phyloP scores from a whole-genome alignment of 2,113 vertebrate species.

The Odontesthes bonariensis region DNA sequence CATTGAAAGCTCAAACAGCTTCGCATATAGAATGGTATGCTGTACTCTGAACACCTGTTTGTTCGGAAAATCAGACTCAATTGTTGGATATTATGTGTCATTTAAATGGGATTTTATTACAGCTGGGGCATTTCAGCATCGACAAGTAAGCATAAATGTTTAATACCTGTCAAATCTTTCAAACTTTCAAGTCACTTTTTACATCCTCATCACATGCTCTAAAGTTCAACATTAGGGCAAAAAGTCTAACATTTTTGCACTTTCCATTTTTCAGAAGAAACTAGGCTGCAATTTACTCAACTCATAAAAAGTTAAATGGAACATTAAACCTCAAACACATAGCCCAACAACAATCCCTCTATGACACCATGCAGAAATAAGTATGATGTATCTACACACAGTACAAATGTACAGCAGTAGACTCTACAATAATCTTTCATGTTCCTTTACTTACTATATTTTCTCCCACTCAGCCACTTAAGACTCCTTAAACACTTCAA shows the following conservation, averaged over 20 bases:
- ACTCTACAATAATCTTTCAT: constrained; percentile 24
- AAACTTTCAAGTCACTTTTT: too few relatives aligned
- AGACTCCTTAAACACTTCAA: constrained; percentile 54
- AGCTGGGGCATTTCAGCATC: too few relatives aligned
- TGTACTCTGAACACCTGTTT: too few relatives aligned
- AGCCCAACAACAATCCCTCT: neutral
- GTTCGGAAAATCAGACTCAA: too few relatives aligned
- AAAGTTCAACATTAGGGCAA: neutral
- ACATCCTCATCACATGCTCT: too few relatives aligned
- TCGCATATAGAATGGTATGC: too few relatives aligned
- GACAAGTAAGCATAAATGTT: too few relatives aligned
- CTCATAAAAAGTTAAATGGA: neutral
- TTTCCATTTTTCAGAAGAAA: neutral
- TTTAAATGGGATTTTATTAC: too few relatives aligned
- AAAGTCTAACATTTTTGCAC: neutral
- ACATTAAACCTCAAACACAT: constrained; percentile 8
- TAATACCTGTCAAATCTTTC: too few relatives aligned
- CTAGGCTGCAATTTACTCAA: neutral
- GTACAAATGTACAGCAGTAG: neutral
- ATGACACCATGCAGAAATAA: constrained; percentile 1
- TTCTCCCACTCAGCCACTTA: constrained; percentile 58
- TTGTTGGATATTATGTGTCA: too few relatives aligned
- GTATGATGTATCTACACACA: constrained; percentile 5
- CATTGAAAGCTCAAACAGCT: too few relatives aligned
- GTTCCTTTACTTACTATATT: constrained; percentile 29